Evolutionary conservation across 2,888 invertebrate species (phyloP), one percentile per base, ranked within the genome.

Genomic region (Lithophane semibrunnea): DNA sequence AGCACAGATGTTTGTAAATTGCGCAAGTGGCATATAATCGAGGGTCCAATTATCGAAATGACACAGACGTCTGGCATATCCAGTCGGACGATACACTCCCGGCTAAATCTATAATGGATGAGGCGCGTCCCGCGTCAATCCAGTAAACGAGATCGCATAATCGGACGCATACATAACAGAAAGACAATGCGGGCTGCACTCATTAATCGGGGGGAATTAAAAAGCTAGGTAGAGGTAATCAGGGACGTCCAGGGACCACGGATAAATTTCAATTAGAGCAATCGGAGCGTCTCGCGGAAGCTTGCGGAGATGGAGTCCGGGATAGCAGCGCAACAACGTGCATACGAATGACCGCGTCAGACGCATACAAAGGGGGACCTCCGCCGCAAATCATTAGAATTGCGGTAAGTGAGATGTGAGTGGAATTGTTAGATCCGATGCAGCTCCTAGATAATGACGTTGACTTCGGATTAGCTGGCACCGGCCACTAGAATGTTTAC

Each of bases 91-190:
- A 92, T 94, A 94, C 93, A 90, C 90, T 94, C 93, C 92, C 87
- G 91, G 92, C 92, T 91, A 94, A 93, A 96, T 96, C 95, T 96
- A 95, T 96, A 96, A 96, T 96, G 96, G 96, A 96, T 96, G 96
- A 96, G 95, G 92, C 93, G 92, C 92, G 93, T 94, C 95, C 93
- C 91, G 93, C 92, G 95, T 94, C 95, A 94, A 92, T 94, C 95
- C 93, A 92, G 94, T 93, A 94, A 95, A 95, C 95, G 95, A 95
- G 95, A 95, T 92, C 94, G 95, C 94, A 94, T 94, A 94, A 94
- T 91, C 92, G 90, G 92, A 89, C 93, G 92, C 94, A 94, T 94
- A 93, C 93, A 93, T 93, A 94, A 94, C 92, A 90, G 92, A 93
- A 91, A 90, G 88, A 92, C 88, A 88, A 88, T 88, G 87, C 84